These are phyloP conservation scores for Aphelenchoides besseyi DNA, from an alignment of 1,140 invertebrate genomes.

Conservation along the genomic window DNA sequence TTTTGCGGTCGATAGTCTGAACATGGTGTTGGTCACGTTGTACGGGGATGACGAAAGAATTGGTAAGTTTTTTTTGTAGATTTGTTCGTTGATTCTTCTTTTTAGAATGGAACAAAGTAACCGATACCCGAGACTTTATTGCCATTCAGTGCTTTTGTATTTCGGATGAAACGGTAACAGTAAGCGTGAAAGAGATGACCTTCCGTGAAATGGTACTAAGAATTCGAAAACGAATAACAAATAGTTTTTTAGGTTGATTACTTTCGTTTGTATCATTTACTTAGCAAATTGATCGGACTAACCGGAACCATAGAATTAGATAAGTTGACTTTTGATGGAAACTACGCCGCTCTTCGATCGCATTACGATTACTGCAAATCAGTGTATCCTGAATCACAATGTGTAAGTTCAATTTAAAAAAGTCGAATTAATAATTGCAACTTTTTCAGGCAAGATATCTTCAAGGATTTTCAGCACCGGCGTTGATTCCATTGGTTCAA, in stretches of 20 bases:
- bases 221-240: not conserved
- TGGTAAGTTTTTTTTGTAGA: not conserved
- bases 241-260: slow-evolving; percentile 5
- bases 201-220: slow-evolving; percentile 14
- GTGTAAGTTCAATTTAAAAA: slow-evolving; percentile 15
- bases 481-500: not conserved
- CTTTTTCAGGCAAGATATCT: slow-evolving; percentile 12
- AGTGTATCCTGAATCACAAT: not conserved
- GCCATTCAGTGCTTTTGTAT: not conserved
- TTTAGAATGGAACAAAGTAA: slow-evolving; percentile 32
- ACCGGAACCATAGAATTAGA: not conserved
- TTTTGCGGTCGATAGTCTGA: slow-evolving; percentile 33
- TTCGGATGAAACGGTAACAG: not conserved
- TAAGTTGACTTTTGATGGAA: not conserved
- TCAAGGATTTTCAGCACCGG: slow-evolving; percentile 8
- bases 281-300: not conserved
- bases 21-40: slow-evolving; percentile 24
- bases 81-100: not conserved
- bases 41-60: slow-evolving; percentile 26
- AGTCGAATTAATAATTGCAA: not conserved
- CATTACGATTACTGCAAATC: slow-evolving; percentile 4
- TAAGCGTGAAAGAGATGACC: not conserved
- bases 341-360: not conserved
- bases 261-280: not conserved
- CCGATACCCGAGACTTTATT: slow-evolving; percentile 30